These are phyloP conservation scores for Eupithecia centaureata DNA, from an alignment of 2,888 invertebrate species.

Conservation along the genomic window DNA sequence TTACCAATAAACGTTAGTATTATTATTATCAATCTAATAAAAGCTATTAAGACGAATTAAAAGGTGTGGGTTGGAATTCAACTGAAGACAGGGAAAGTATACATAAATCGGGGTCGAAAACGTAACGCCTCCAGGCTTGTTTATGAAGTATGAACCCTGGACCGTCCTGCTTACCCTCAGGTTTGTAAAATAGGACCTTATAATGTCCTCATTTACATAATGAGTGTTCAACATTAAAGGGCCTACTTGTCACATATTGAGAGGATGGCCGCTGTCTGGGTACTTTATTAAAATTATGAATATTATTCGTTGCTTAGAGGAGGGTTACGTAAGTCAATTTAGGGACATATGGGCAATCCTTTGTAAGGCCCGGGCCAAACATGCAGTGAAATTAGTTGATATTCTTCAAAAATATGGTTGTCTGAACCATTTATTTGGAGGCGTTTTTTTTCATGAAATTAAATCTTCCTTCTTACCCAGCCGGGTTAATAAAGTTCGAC, in stretches of 20 bases:
- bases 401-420: too few relatives aligned
- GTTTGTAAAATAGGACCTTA: conserved; percentile 36
- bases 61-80: background rate
- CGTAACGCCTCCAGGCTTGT: conserved; percentile 29
- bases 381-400: background rate
- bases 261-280: conserved; percentile 13
- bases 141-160: conserved; percentile 37
- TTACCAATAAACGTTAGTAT: too few relatives aligned
- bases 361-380: background rate
- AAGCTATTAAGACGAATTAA: too few relatives aligned
- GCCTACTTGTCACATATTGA: conserved; percentile 36
- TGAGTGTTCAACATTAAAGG: conserved; percentile 18
- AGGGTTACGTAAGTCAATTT: background rate
- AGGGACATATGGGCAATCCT: background rate
- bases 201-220: conserved; percentile 40
- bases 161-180: conserved; percentile 37
- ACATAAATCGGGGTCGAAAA: background rate
- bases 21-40: too few relatives aligned
- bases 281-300: conserved; percentile 21
- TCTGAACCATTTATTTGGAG: background rate
- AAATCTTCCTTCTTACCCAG: too few relatives aligned
- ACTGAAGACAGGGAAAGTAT: background rate
- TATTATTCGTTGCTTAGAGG: conserved; percentile 1
- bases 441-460: too few relatives aligned
- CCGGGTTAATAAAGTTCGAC: too few relatives aligned